phyloP scores from a whole-genome alignment of 2,888 invertebrate genomes.

The Esperia sulphurella region DNA sequence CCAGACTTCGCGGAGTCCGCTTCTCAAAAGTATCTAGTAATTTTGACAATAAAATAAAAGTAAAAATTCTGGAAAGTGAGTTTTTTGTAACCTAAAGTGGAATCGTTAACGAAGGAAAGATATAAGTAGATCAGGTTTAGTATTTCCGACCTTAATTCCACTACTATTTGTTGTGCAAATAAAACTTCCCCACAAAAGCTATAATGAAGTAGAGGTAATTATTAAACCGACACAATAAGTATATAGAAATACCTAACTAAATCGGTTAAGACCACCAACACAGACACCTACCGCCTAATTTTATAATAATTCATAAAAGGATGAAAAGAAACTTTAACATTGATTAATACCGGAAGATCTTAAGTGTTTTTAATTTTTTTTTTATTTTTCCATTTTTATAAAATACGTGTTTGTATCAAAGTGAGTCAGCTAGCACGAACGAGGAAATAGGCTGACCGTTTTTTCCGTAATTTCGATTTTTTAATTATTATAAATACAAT shows the following conservation, averaged over 20 bases:
- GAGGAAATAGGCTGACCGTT: slow-evolving; percentile 67
- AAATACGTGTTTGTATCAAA: slow-evolving; percentile 78
- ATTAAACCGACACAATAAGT: slow-evolving; percentile 76
- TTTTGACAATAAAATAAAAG: too few relatives aligned
- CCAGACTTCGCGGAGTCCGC: too few relatives aligned
- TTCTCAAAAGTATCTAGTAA: too few relatives aligned
- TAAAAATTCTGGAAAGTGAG: too few relatives aligned
- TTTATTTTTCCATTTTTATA: slow-evolving; percentile 61
- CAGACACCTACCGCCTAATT: slow-evolving; percentile 73
- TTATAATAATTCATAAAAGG: slow-evolving; percentile 73
- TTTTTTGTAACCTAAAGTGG: background rate
- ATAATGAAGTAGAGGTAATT: slow-evolving; percentile 70
- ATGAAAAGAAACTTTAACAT: slow-evolving; percentile 70
- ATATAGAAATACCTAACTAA: slow-evolving; percentile 77
- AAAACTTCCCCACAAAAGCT: slow-evolving; percentile 72
- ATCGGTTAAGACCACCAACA: slow-evolving; percentile 73
- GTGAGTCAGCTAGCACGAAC: slow-evolving; percentile 69
- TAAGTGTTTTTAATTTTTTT: slow-evolving; percentile 63
- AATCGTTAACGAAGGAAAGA: slow-evolving; percentile 6
- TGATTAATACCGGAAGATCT: slow-evolving; percentile 73
- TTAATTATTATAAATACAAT: slow-evolving; percentile 69
- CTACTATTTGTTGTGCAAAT: slow-evolving; percentile 77
- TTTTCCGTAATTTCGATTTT: slow-evolving; percentile 46
- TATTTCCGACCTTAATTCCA: slow-evolving; percentile 49
- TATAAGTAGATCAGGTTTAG: slow-evolving; percentile 42